phyloP scores from a whole-genome alignment of 2,888 invertebrate species.

The Amblyjoppa fuscipennis region DNA sequence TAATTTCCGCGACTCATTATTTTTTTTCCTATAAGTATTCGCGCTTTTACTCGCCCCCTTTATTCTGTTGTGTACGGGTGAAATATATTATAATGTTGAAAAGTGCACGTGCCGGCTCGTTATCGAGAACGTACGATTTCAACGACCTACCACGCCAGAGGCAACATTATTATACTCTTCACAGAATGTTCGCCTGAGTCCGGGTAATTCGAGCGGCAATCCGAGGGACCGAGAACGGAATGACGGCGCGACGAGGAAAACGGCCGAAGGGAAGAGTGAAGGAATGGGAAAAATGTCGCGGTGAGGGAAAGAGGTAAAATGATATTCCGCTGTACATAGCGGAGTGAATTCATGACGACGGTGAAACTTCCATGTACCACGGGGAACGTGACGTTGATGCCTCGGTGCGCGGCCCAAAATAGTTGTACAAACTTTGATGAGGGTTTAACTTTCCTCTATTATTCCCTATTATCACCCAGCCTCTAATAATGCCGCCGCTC shows the following conservation, averaged over 20 bases:
- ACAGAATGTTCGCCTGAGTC: slow-evolving; percentile 20
- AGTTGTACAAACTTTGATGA: not conserved
- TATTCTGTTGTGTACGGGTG: not conserved
- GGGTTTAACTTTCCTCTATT: not conserved
- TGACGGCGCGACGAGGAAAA: not conserved
- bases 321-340: not conserved
- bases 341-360: not conserved
- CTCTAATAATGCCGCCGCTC: not conserved
- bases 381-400: not conserved
- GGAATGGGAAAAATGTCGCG: slow-evolving; percentile 5
- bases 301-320: not conserved
- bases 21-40: not conserved
- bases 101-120: slow-evolving; percentile 23
- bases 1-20: no score
- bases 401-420: not conserved
- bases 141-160: slow-evolving; percentile 1
- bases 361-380: slow-evolving; percentile 1
- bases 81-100: slow-evolving; percentile 30
- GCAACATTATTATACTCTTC: not conserved
- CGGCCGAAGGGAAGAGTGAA: not conserved
- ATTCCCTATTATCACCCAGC: not conserved
- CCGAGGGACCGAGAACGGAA: not conserved
- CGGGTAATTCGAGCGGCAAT: slow-evolving; percentile 17
- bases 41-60: not conserved
- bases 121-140: not conserved